phyloP scores from a whole-genome alignment of 2,888 invertebrate genomes.

The Hymenopus coronatus region DNA sequence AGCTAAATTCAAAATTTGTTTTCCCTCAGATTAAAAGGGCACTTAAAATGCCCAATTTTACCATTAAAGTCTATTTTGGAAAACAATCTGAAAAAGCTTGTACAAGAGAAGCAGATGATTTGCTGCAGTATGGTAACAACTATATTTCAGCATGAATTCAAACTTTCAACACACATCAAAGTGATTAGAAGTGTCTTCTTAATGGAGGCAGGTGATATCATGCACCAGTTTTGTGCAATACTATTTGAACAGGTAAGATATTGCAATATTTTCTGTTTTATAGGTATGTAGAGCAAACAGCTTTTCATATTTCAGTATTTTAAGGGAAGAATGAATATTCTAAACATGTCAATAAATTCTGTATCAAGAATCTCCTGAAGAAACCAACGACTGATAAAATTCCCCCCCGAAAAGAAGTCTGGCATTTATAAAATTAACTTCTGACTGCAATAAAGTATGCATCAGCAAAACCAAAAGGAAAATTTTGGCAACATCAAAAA shows the following conservation, averaged over 20 bases:
- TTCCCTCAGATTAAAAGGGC: slow-evolving; percentile 38
- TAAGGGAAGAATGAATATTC: too few relatives aligned
- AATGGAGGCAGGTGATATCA: slow-evolving; percentile 53
- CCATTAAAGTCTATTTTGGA: slow-evolving; percentile 49
- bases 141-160: slow-evolving; percentile 50
- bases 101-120: slow-evolving; percentile 46
- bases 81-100: slow-evolving; percentile 45
- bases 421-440: too few relatives aligned
- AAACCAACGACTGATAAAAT: too few relatives aligned
- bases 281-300: too few relatives aligned
- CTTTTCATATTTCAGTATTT: too few relatives aligned
- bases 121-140: slow-evolving; percentile 52
- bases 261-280: not conserved
- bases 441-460: too few relatives aligned
- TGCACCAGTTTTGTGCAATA: slow-evolving; percentile 52
- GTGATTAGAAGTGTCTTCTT: slow-evolving; percentile 53
- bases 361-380: too few relatives aligned
- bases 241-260: slow-evolving; percentile 49
- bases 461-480: too few relatives aligned
- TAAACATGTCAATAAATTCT: too few relatives aligned
- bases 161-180: slow-evolving; percentile 48
- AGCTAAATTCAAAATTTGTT: not conserved
- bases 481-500: too few relatives aligned
- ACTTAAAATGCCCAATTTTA: slow-evolving; percentile 42
- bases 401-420: too few relatives aligned